A percentile compares a stretch with the other conserved stretches of the same genome.
phyloP scores from a whole-genome alignment of 2,797 vertebrate genomes.

The Rhabdomys pumilio region DNA sequence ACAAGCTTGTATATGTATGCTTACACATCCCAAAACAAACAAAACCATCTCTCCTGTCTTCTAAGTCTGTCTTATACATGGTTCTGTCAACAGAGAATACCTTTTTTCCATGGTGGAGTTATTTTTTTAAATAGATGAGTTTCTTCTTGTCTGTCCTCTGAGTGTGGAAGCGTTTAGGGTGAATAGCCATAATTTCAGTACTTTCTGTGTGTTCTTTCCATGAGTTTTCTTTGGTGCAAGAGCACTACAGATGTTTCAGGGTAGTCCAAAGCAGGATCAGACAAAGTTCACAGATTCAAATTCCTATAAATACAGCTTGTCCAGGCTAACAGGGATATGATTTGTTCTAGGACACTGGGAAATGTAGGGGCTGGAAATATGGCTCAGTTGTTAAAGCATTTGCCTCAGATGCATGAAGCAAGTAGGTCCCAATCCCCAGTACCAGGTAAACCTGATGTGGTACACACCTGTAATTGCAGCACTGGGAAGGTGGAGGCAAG shows the following conservation, averaged over 20 bases:
- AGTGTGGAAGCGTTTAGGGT: accelerated
- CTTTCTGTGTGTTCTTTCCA: not conserved
- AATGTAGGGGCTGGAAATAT: not conserved
- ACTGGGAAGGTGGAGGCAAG: not conserved
- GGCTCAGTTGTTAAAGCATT: not conserved
- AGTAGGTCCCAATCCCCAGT: not conserved
- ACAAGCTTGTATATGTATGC: not conserved
- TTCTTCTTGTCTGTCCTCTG: conserved; percentile 5
- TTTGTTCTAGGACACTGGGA: not conserved
- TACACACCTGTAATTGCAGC: not conserved
- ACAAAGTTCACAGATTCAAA: not conserved
- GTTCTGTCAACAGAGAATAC: not conserved
- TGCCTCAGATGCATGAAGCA: not conserved
- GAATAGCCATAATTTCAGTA: not conserved
- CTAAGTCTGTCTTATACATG: not conserved
- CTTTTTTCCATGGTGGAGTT: not conserved
- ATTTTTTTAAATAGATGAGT: conserved; percentile 38
- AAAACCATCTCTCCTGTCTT: not conserved
- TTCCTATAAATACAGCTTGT: accelerated
- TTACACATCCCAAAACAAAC: not conserved
- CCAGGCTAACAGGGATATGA: no score
- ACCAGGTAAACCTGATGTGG: not conserved
- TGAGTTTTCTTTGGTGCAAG: not conserved
- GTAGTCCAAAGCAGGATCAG: not conserved
- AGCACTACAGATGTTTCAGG: not conserved